Conservation (phyloP, 2,888 invertebrate genomes). For the Heteromurus nitidus region DNA sequence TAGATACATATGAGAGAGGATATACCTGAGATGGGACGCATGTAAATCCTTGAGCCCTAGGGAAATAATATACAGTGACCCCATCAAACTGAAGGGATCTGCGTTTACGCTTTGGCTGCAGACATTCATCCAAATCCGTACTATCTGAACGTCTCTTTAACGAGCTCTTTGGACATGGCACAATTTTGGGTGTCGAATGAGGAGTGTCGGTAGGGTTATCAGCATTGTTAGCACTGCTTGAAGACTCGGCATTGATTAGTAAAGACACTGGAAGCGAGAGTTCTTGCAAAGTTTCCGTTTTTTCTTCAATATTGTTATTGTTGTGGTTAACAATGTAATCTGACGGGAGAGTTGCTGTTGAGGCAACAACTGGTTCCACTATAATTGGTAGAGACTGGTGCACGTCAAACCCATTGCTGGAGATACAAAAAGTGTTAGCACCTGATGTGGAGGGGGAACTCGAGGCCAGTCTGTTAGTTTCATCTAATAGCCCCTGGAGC, state of each 20-base stretch:
- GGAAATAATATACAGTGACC: slow-evolving; percentile 96
- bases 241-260: slow-evolving; percentile 43
- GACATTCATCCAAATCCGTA: slow-evolving; percentile 62
- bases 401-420: slow-evolving; percentile 6
- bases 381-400: slow-evolving; percentile 9
- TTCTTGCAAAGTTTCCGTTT: slow-evolving; percentile 57
- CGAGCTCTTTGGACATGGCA: slow-evolving; percentile 65
- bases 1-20: not conserved
- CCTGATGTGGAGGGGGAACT: slow-evolving; percentile 32
- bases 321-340: slow-evolving; percentile 59
- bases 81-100: slow-evolving; percentile 91
- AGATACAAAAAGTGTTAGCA: slow-evolving; percentile 42
- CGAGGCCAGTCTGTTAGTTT: slow-evolving; percentile 29
- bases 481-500: slow-evolving; percentile 49
- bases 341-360: slow-evolving; percentile 24
- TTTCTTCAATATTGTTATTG: slow-evolving; percentile 57
- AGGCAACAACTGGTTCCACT: slow-evolving; percentile 18
- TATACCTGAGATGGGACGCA: slow-evolving; percentile 86
- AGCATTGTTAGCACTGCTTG: slow-evolving; percentile 25
- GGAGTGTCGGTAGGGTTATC: slow-evolving; percentile 1
- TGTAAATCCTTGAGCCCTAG: slow-evolving; percentile 91
- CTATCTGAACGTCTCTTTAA: slow-evolving; percentile 70
- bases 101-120: slow-evolving; percentile 80
- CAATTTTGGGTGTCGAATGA: slow-evolving; percentile 47
- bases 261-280: slow-evolving; percentile 58